phyloP scores from a whole-genome alignment of 2,888 invertebrate species.

The Cephus nigrinus region DNA sequence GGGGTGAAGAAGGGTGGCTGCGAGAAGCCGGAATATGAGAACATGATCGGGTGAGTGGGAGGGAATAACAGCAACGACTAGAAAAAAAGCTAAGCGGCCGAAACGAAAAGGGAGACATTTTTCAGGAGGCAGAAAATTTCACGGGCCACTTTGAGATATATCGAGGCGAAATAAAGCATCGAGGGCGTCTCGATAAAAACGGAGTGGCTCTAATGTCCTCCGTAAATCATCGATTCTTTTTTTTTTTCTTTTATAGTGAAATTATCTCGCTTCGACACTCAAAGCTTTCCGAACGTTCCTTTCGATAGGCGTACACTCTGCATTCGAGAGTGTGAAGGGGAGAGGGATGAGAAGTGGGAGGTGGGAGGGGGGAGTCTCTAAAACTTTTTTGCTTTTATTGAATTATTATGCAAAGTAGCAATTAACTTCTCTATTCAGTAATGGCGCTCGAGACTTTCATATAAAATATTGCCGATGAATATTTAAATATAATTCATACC shows the following conservation, averaged over 20 bases:
- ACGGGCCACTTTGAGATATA: neutral
- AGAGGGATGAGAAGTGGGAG: neutral
- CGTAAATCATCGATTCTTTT: slow-evolving; percentile 2
- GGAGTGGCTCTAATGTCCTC: neutral
- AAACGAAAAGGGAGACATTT: neutral
- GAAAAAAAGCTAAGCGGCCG: neutral
- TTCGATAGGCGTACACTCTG: neutral
- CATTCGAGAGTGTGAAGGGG: slow-evolving; percentile 2
- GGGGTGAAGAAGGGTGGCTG: neutral
- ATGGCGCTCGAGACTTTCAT: slow-evolving; percentile 35
- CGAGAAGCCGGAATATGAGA: neutral
- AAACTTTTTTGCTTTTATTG: slow-evolving; percentile 35
- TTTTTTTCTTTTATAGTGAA: slow-evolving; percentile 13
- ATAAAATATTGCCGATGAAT: slow-evolving; percentile 49
- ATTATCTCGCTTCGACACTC: neutral
- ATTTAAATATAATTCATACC: slow-evolving; percentile 32
- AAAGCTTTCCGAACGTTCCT: slow-evolving; percentile 6
- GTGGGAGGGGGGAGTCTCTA: neutral
- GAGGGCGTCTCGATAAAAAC: neutral
- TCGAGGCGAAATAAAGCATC: neutral
- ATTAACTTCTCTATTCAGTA: slow-evolving; percentile 48
- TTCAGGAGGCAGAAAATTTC: neutral
- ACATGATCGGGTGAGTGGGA: neutral
- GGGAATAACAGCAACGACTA: neutral
- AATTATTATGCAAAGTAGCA: slow-evolving; percentile 56